Percentiles rank a stretch among this genome's conserved stretches.
Evolutionary conservation across 2,113 vertebrate species (phyloP).

Genomic region (Arvicanthis niloticus): DNA sequence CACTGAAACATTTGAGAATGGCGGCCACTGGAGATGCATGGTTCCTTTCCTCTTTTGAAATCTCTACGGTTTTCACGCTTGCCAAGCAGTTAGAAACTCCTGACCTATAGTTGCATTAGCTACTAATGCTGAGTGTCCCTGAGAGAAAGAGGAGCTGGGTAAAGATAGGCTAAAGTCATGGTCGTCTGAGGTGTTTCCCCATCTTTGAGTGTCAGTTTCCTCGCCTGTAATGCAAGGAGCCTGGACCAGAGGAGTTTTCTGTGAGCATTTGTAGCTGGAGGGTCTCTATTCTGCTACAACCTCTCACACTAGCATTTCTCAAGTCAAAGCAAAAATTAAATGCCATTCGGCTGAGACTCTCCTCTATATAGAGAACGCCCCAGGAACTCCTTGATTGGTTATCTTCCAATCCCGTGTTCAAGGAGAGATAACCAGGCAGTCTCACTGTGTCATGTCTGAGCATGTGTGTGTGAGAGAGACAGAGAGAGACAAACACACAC

Average conservation of each 20-base stretch:
- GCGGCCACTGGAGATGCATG: not conserved
- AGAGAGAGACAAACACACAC: not conserved
- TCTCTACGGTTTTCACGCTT: constrained; percentile 5
- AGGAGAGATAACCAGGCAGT: not conserved
- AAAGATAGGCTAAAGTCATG: not conserved
- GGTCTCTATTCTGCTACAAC: not conserved
- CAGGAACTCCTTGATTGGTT: not conserved
- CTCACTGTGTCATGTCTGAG: not conserved
- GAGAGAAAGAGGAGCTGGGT: not conserved
- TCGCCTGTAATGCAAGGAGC: not conserved
- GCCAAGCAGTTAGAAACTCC: not conserved
- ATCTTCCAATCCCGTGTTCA: not conserved
- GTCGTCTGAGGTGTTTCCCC: not conserved
- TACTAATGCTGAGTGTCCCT: not conserved
- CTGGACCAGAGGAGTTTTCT: not conserved
- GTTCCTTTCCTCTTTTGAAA: not conserved
- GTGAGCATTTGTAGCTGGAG: not conserved
- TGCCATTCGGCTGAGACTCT: not conserved
- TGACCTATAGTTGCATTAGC: not conserved
- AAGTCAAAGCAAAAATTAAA: not conserved
- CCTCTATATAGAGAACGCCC: not conserved
- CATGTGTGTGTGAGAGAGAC: not conserved
- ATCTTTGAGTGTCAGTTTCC: not conserved
- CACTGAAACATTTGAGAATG: not conserved
- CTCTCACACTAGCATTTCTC: not conserved